These are phyloP conservation scores for Brachionus plicatilis DNA, from an alignment of 1,140 invertebrate species.

Conservation along the genomic window DNA sequence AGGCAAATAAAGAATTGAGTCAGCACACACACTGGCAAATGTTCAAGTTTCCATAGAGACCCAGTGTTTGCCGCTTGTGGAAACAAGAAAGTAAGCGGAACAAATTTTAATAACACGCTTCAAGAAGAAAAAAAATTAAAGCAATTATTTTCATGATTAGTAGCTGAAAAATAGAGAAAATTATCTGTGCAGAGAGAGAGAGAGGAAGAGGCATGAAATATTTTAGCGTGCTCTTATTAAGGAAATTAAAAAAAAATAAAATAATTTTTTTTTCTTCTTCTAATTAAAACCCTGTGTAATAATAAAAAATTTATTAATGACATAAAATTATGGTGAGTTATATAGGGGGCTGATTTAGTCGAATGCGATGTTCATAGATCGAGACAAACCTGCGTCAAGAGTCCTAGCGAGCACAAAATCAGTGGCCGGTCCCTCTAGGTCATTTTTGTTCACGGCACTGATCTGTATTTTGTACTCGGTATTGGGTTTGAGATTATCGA, in stretches of 20 bases:
- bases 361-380: background rate
- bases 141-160: background rate
- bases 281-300: background rate
- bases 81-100: background rate
- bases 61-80: background rate
- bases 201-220: background rate
- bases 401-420: background rate
- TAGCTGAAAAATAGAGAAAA: background rate
- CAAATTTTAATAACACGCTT: background rate
- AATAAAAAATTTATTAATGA: background rate
- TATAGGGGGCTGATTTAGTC: background rate
- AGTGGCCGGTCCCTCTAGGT: slow-evolving; percentile 15
- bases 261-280: background rate
- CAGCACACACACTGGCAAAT: background rate
- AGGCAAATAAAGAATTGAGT: background rate
- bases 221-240: background rate
- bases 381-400: slow-evolving; percentile 9
- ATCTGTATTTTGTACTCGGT: slow-evolving; percentile 35
- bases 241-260: background rate
- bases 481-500: slow-evolving; percentile 19
- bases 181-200: background rate
- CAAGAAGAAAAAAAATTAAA: background rate
- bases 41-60: background rate
- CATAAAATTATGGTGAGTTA: background rate
- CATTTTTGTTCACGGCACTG: slow-evolving; percentile 16